A percentile compares a stretch with the other conserved stretches of the same genome.
These are phyloP conservation scores for Hemichromis elongatus DNA, from an alignment of 2,113 vertebrate genomes.

Conservation along the genomic window DNA sequence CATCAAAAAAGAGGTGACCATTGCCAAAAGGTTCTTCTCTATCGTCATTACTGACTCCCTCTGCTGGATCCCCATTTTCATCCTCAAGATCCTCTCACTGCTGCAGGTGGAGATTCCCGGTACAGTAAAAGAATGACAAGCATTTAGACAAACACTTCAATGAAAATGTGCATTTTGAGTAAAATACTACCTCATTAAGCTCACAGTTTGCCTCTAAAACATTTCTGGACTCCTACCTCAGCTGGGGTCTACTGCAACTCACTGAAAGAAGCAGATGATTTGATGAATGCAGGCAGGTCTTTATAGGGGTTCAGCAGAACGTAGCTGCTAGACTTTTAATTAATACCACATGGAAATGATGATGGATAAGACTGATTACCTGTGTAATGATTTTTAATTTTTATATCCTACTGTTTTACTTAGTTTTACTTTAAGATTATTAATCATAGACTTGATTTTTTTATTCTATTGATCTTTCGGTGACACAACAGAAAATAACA, in stretches of 20 bases:
- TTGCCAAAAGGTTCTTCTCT: constrained; percentile 96
- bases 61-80: constrained; percentile 97
- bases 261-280: not conserved
- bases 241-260: not conserved
- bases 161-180: not conserved
- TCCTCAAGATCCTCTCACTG: constrained; percentile 93
- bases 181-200: accelerated
- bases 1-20: constrained; percentile 90
- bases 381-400: not conserved
- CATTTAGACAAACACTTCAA: not conserved
- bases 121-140: constrained; percentile 50
- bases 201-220: not conserved
- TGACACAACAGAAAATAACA: too few species aligned
- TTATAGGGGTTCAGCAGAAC: not conserved
- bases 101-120: constrained; percentile 95
- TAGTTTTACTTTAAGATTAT: not conserved
- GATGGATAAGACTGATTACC: not conserved
- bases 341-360: not conserved
- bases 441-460: not conserved
- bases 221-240: not conserved
- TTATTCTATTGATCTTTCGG: not conserved
- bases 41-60: constrained; percentile 96
- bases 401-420: not conserved
- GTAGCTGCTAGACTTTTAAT: not conserved
- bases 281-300: not conserved